A percentile compares a stretch with the other conserved stretches of the same genome.
These are phyloP conservation scores for Archaeoteleia sp. DNA, from an alignment of 2,888 invertebrate genomes.

Conservation along the genomic window DNA sequence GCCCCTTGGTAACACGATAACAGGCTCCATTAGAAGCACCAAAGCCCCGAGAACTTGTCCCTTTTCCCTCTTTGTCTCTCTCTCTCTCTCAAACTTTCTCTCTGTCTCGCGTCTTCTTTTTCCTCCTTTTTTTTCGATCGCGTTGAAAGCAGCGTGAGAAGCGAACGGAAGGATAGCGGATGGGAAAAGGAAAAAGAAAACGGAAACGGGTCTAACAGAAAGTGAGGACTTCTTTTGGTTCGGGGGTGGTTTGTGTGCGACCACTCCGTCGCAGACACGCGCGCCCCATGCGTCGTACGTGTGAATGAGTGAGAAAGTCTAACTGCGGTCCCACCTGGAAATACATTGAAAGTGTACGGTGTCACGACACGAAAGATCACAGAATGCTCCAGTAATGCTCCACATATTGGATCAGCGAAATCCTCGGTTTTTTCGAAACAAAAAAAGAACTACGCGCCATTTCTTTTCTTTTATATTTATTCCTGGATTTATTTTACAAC, in stretches of 20 bases:
- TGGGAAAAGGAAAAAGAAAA: constrained; percentile 14
- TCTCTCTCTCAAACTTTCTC: neutral
- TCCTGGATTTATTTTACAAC: no score
- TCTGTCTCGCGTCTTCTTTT: constrained; percentile 3
- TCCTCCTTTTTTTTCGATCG: constrained; percentile 20
- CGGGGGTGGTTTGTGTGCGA: neutral
- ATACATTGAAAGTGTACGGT: no score
- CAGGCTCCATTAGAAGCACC: constrained; percentile 49
- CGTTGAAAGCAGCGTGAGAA: constrained; percentile 47
- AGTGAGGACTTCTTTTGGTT: constrained; percentile 39
- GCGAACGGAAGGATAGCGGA: constrained; percentile 24
- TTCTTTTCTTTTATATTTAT: no score
- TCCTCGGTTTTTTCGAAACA: no score
- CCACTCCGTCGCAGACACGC: constrained; percentile 8
- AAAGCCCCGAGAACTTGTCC: constrained; percentile 38
- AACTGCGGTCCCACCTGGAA: no score
- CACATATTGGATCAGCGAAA: no score
- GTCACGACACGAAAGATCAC: no score
- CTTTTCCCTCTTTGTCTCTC: constrained; percentile 15
- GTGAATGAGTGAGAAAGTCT: constrained; percentile 32
- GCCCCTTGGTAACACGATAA: constrained; percentile 51
- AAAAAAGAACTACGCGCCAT: no score
- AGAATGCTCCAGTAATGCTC: no score
- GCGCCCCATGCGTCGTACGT: constrained; percentile 4
- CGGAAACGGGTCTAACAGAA: constrained; percentile 19